phyloP scores from a whole-genome alignment of 2,888 invertebrate genomes.

The Lycocerus yunnanus region DNA sequence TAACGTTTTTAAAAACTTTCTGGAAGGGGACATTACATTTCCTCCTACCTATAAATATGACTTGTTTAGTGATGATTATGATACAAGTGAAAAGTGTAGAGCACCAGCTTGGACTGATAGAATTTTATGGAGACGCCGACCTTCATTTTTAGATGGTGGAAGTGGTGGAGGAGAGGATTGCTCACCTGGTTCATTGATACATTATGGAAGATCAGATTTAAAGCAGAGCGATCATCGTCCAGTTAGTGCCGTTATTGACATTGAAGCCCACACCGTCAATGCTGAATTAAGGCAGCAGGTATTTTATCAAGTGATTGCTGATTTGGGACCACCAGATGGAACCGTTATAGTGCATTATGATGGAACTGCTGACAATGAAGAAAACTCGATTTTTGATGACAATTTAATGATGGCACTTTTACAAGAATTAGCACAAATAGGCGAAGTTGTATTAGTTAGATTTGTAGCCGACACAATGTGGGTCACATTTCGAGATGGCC shows the following conservation, averaged over 20 bases:
- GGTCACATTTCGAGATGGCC: constrained; percentile 90
- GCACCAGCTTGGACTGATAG: constrained; percentile 99
- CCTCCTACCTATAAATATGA: constrained; percentile 99
- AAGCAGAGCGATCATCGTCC: constrained; percentile 98
- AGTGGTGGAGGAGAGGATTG: constrained; percentile 66
- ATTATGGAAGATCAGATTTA: constrained; percentile 92
- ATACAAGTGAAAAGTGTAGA: constrained; percentile 96
- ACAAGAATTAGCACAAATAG: constrained; percentile 81
- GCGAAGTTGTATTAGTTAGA: constrained; percentile 88
- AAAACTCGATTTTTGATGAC: constrained; percentile 74
- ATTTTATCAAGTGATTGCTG: constrained; percentile 78
- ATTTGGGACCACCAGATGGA: constrained; percentile 93
- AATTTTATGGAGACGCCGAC: constrained; percentile 88
- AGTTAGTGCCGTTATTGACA: constrained; percentile 88
- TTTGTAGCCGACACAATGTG: constrained; percentile 89
- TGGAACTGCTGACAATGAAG: constrained; percentile 53
- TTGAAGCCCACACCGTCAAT: constrained; percentile 83
- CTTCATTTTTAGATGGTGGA: constrained; percentile 67
- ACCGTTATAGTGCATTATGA: constrained; percentile 77
- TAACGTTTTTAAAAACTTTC: constrained; percentile 89
- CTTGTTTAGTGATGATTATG: constrained; percentile 97
- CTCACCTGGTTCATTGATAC: constrained; percentile 78
- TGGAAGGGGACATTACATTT: constrained; percentile 90
- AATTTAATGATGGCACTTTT: constrained; percentile 78
- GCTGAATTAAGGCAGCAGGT: constrained; percentile 75